These are phyloP conservation scores for Epinotia brunnichana DNA, from an alignment of 2,888 invertebrate species.

Conservation along the genomic window DNA sequence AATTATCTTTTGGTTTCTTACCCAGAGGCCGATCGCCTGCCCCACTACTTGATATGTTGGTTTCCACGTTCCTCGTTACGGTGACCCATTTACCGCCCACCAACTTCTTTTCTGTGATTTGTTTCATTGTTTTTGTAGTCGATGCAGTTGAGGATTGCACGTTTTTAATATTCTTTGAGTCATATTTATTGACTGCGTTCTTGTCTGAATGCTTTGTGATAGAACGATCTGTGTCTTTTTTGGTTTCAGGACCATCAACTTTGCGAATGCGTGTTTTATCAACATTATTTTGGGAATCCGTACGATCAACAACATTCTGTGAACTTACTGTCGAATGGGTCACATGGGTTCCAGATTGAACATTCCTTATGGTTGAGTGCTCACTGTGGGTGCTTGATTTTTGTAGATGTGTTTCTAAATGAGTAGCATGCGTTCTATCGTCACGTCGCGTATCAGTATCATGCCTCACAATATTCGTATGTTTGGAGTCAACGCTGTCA, in stretches of 20 bases:
- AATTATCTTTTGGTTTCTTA: conserved; percentile 76
- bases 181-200: conserved; percentile 61
- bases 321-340: conserved; percentile 57
- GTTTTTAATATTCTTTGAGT: conserved; percentile 63
- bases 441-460: conserved; percentile 55
- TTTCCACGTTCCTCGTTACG: conserved; percentile 86
- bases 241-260: conserved; percentile 52
- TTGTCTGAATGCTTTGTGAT: conserved; percentile 60
- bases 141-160: conserved; percentile 60
- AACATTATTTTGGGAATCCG: conserved; percentile 70
- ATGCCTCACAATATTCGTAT: conserved; percentile 59
- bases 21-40: conserved; percentile 67
- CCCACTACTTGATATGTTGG: conserved; percentile 75
- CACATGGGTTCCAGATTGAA: conserved; percentile 57
- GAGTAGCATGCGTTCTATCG: conserved; percentile 53
- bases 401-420: conserved; percentile 57
- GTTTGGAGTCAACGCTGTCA: conserved; percentile 52
- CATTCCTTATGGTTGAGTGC: conserved; percentile 55
- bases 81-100: conserved; percentile 79
- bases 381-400: conserved; percentile 57
- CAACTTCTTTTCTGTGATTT: conserved; percentile 83
- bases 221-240: conserved; percentile 58
- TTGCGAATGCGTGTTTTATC: conserved; percentile 72
- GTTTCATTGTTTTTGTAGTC: conserved; percentile 82
- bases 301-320: conserved; percentile 54